These are phyloP conservation scores for Spilogale gracilis DNA, from an alignment of 2,113 vertebrate species.

Conservation along the genomic window DNA sequence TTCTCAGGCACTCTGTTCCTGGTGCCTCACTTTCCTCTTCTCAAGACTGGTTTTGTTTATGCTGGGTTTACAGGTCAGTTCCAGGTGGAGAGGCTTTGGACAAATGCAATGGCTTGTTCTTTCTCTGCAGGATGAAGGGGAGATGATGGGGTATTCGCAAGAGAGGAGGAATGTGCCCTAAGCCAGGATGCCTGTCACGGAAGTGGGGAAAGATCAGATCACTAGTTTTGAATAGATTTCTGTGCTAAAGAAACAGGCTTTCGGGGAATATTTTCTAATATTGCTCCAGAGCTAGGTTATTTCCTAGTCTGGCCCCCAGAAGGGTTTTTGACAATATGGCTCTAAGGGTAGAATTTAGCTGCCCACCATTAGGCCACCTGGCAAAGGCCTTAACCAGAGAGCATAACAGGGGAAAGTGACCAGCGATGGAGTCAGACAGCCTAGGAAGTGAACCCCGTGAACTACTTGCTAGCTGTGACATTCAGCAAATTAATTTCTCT, in stretches of 20 bases:
- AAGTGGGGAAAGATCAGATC: neutral
- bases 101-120: neutral
- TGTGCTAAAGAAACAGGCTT: neutral
- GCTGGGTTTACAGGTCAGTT: neutral
- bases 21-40: neutral
- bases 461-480: neutral
- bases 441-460: neutral
- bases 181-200: neutral
- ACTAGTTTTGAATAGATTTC: neutral
- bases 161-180: neutral
- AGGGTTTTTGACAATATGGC: neutral
- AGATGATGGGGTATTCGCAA: neutral
- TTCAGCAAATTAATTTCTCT: neutral
- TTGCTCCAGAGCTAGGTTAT: neutral
- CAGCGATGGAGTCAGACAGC: neutral
- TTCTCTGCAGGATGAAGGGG: neutral
- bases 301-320: neutral
- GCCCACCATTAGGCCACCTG: neutral
- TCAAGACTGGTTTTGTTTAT: neutral
- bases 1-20: neutral
- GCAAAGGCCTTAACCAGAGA: neutral
- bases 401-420: neutral
- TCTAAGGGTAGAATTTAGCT: neutral
- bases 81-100: neutral
- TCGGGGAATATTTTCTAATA: neutral